Percentiles rank a stretch among this genome's conserved stretches.
phyloP scores from a whole-genome alignment of 2,113 vertebrate species.

The Meriones unguiculatus region DNA sequence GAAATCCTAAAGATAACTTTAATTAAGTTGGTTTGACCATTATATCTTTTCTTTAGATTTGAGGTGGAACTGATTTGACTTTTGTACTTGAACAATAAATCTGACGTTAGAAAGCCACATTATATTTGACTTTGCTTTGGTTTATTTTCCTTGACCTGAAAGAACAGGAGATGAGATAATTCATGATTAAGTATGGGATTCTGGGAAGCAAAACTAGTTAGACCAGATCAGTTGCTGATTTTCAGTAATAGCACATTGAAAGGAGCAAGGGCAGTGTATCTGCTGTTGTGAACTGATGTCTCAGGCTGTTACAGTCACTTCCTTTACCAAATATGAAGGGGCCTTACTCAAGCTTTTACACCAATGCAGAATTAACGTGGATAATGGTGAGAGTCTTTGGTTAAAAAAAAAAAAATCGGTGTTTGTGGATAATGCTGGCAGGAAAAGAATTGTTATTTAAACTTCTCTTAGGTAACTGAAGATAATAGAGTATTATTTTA shows the following conservation, averaged over 20 bases:
- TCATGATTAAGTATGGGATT: conserved; percentile 57
- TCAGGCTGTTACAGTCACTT: conserved; percentile 7
- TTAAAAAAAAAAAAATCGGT: conserved; percentile 45
- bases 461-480: background rate
- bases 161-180: conserved; percentile 67
- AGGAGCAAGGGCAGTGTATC: conserved; percentile 24
- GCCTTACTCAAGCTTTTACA: background rate
- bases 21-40: background rate
- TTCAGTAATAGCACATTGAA: conserved; percentile 47
- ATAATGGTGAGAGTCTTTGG: background rate
- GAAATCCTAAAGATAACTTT: background rate
- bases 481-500: background rate
- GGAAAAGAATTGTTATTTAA: conserved; percentile 24
- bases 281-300: background rate
- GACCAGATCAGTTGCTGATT: conserved; percentile 66
- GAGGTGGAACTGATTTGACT: conserved; percentile 14
- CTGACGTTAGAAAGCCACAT: conserved; percentile 4
- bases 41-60: conserved; percentile 29
- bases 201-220: conserved; percentile 61
- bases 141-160: conserved; percentile 47
- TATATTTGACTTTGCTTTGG: conserved; percentile 51
- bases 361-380: background rate
- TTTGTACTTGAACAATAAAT: background rate
- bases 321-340: conserved; percentile 23
- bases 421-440: conserved; percentile 10